Evolutionary conservation across 2,797 vertebrate species (phyloP).

Genomic region (Gephyroberyx darwinii): DNA sequence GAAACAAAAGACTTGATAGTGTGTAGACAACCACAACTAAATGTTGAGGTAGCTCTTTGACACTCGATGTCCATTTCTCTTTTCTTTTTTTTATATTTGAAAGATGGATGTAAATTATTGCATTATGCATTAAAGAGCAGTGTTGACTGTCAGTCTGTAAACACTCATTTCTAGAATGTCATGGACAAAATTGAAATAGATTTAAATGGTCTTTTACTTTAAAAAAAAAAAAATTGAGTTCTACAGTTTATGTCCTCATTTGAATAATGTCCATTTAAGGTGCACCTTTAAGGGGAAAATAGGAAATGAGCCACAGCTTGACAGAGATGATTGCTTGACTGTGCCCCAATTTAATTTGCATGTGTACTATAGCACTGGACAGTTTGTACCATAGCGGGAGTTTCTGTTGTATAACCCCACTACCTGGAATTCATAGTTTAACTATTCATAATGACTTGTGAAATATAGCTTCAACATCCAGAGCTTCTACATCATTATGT

Average conservation of each 20-base stretch:
- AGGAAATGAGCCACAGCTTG: too few relatives aligned
- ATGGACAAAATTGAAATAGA: neutral
- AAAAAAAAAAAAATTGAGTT: too few relatives aligned
- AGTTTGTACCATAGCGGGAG: conserved; percentile 20
- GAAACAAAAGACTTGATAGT: neutral
- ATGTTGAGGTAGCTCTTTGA: neutral
- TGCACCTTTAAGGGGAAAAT: too few relatives aligned
- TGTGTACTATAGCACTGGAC: conserved; percentile 36
- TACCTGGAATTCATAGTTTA: neutral
- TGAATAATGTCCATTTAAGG: too few relatives aligned
- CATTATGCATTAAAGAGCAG: conserved; percentile 1
- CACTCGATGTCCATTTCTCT: neutral
- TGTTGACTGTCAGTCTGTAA: neutral
- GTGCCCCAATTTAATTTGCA: conserved; percentile 18
- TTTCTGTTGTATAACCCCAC: conserved; percentile 10
- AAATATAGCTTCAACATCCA: conserved; percentile 8
- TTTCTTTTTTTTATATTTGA: neutral
- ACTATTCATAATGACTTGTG: conserved; percentile 6
- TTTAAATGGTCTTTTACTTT: neutral
- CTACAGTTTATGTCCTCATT: too few relatives aligned
- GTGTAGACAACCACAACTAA: conserved; percentile 1
- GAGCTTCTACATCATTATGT: conserved; percentile 22
- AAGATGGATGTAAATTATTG: neutral
- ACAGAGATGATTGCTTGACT: too few relatives aligned
- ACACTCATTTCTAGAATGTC: conserved; percentile 9